These are phyloP conservation scores for Apteryx owenii DNA, from an alignment of 2,113 vertebrate genomes.

Conservation along the genomic window DNA sequence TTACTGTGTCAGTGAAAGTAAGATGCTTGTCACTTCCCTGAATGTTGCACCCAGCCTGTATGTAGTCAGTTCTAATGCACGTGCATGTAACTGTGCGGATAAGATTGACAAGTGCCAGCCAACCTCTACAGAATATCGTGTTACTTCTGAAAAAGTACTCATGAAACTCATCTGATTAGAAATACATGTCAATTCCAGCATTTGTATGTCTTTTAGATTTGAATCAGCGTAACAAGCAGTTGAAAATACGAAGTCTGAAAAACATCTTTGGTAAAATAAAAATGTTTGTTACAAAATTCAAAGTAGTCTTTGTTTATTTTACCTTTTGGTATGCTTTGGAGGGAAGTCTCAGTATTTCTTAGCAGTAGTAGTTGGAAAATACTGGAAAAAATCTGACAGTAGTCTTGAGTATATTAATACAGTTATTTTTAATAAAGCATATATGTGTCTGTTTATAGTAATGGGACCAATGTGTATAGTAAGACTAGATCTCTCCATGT, in stretches of 20 bases:
- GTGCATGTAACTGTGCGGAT: fast-evolving
- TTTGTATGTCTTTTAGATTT: background rate
- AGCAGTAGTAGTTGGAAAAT: background rate
- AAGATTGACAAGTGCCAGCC: background rate
- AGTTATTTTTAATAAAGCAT: background rate
- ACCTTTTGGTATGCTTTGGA: background rate
- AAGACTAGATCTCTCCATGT: background rate
- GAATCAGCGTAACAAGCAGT: background rate
- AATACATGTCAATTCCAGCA: background rate
- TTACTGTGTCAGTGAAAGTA: background rate
- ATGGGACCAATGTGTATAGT: background rate
- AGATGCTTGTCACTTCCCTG: background rate
- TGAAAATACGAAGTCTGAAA: slow-evolving; percentile 1
- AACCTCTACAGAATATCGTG: background rate
- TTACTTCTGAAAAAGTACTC: background rate
- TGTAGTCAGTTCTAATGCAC: fast-evolving
- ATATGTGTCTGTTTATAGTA: background rate
- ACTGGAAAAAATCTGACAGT: background rate
- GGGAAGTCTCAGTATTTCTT: background rate
- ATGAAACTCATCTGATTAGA: background rate
- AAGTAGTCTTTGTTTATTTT: background rate
- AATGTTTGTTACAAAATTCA: background rate
- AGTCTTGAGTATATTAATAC: background rate
- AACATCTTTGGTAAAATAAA: background rate
- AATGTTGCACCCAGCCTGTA: fast-evolving